phyloP scores from a whole-genome alignment of 2,797 vertebrate species.

The Micropoecilia bifurca region DNA sequence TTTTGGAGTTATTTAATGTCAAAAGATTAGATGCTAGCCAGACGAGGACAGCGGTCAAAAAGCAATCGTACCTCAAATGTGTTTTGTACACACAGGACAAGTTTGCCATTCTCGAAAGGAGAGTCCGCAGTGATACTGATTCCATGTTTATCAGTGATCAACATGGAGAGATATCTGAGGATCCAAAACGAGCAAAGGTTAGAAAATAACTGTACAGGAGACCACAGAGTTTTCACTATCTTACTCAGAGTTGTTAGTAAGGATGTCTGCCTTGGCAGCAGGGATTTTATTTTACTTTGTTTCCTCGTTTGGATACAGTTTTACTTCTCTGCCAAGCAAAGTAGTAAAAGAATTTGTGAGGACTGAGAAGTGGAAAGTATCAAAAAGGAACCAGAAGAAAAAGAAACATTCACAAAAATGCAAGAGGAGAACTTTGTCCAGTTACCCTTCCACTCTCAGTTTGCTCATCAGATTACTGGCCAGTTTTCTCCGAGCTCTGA shows the following conservation, averaged over 20 bases:
- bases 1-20: not conserved
- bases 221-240: not conserved
- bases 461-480: constrained; percentile 62
- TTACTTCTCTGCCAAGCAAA: not conserved
- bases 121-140: constrained; percentile 75
- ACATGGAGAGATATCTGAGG: constrained; percentile 70
- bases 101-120: constrained; percentile 57
- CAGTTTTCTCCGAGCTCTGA: constrained; percentile 56
- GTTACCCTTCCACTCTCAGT: constrained; percentile 68
- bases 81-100: constrained; percentile 54
- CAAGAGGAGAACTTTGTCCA: not conserved
- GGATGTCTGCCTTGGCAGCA: not conserved
- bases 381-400: not conserved
- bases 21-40: not conserved
- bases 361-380: too few relatives aligned
- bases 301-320: not conserved
- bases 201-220: not conserved
- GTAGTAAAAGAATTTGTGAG: not conserved
- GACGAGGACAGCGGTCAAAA: not conserved
- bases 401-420: not conserved
- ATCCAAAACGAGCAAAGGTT: constrained; percentile 18
- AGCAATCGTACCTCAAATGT: constrained; percentile 51
- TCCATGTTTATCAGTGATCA: constrained; percentile 80
- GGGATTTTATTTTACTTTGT: not conserved
- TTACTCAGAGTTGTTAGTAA: not conserved